A percentile compares a stretch with the other conserved stretches of the same genome.
Conservation (phyloP, 37 sponge, comb jelly and placozoan genomes). For the Agelas oroides region DNA sequence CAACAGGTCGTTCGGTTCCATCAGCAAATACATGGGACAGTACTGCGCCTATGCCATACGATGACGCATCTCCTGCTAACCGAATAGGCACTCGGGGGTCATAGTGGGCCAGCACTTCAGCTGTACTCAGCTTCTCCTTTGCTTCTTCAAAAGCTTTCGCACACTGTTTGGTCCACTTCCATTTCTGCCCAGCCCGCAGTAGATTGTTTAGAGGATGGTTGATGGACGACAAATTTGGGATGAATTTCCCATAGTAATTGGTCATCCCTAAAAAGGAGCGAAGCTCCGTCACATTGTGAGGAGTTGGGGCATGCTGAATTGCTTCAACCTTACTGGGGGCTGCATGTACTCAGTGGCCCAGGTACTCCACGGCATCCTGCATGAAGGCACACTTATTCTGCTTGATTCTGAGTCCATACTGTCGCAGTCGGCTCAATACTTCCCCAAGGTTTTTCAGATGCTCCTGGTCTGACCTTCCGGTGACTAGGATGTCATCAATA, state of each 20-base stretch:
- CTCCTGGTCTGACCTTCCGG: slow-evolving; percentile 2
- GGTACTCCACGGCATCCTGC: neutral
- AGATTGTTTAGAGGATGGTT: slow-evolving; percentile 3
- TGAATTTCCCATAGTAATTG: slow-evolving; percentile 12
- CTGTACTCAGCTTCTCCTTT: neutral
- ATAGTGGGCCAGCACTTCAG: neutral
- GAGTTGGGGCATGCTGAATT: slow-evolving; percentile 11
- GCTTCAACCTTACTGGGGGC: slow-evolving; percentile 24
- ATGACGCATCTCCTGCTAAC: neutral
- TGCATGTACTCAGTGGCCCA: slow-evolving; percentile 26
- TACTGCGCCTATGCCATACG: slow-evolving; percentile 17
- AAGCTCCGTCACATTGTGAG: slow-evolving; percentile 1
- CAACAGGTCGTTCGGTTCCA: slow-evolving; percentile 10
- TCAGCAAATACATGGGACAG: slow-evolving; percentile 6
- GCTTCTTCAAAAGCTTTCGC: neutral
- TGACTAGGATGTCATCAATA: slow-evolving; percentile 41
- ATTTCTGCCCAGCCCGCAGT: neutral
- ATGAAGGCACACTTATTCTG: slow-evolving; percentile 27
- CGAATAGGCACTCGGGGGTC: neutral
- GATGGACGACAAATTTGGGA: neutral
- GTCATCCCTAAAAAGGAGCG: slow-evolving; percentile 26
- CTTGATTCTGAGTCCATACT: slow-evolving; percentile 3
- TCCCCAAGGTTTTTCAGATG: slow-evolving; percentile 6
- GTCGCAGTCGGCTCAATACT: slow-evolving; percentile 11
- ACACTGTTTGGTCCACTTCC: slow-evolving; percentile 6